Evolutionary conservation across 2,888 invertebrate species (phyloP).

Genomic region (Macrosiphum euphorbiae): DNA sequence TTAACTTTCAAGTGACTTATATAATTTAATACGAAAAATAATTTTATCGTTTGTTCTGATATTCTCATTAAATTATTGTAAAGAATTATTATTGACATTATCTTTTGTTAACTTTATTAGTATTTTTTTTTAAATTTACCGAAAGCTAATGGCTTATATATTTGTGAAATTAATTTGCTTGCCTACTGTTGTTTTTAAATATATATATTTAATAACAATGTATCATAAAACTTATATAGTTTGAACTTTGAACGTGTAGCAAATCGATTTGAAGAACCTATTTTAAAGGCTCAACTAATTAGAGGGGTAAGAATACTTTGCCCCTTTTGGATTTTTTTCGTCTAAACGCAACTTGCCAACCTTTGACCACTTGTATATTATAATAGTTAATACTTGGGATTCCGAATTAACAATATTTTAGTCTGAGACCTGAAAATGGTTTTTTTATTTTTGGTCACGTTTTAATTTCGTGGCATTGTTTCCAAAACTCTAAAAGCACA

Average conservation of each 20-base stretch:
- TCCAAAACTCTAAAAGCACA: too few relatives aligned
- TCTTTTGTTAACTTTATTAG: neutral
- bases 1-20: neutral
- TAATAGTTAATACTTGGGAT: neutral
- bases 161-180: neutral
- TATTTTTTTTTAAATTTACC: neutral
- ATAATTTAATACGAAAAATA: neutral
- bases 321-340: neutral
- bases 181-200: neutral
- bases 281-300: neutral
- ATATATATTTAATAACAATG: neutral
- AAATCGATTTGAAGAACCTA: neutral
- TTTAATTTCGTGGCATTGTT: too few relatives aligned
- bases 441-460: too few relatives aligned
- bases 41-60: neutral
- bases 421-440: too few relatives aligned
- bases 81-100: neutral
- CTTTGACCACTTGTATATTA: neutral
- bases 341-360: neutral
- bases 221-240: neutral
- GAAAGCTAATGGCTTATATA: neutral
- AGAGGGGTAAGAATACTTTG: neutral
- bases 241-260: neutral
- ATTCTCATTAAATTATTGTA: neutral
- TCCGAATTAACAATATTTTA: neutral